Evolutionary conservation across 2,113 vertebrate genomes (phyloP).

Genomic region (Colaptes auratus): DNA sequence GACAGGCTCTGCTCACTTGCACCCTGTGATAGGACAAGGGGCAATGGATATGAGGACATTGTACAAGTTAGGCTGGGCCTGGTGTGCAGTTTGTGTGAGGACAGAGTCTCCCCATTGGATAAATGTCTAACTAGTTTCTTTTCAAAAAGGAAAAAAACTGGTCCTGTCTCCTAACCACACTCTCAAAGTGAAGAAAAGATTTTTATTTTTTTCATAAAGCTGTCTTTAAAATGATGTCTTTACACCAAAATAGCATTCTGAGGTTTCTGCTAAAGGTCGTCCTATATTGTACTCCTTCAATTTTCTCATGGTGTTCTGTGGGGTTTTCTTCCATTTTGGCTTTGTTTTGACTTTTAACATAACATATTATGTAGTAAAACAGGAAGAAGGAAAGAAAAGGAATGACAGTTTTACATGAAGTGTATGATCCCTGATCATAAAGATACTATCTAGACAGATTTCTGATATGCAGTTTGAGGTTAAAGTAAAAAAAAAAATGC

Average conservation of each 20-base stretch:
- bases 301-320: not conserved
- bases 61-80: not conserved
- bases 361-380: not conserved
- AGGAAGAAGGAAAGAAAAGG: not conserved
- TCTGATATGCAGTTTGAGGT: not conserved
- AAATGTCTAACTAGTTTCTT: not conserved
- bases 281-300: not conserved
- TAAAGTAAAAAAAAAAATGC: not conserved
- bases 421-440: not conserved
- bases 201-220: not conserved
- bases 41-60: not conserved
- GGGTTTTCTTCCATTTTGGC: rapidly evolving
- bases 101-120: not conserved
- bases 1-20: no score
- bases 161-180: not conserved
- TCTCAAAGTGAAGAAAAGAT: not conserved
- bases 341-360: not conserved
- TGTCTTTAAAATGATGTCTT: not conserved
- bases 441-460: not conserved
- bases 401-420: not conserved
- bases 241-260: not conserved
- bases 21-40: no score
- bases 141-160: not conserved
- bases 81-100: not conserved
- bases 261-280: not conserved